These are phyloP conservation scores for Phyllostomus discolor DNA, from an alignment of 2,113 vertebrate genomes.

Conservation along the genomic window DNA sequence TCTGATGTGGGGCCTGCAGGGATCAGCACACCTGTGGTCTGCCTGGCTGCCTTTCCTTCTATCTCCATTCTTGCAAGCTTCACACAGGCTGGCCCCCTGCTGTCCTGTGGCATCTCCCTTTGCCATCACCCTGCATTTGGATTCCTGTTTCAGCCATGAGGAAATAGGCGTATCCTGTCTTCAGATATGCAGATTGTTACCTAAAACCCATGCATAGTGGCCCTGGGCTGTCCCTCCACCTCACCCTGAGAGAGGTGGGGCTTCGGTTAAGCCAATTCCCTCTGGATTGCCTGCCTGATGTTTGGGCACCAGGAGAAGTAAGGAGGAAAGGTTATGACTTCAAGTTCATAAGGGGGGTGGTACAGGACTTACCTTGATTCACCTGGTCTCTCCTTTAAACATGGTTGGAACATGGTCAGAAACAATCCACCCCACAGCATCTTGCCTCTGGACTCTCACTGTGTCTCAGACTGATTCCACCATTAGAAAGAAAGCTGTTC, in stretches of 20 bases:
- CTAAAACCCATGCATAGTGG: background rate
- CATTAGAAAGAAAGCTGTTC: background rate
- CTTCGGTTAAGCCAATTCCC: background rate
- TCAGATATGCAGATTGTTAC: background rate
- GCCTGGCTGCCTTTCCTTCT: background rate
- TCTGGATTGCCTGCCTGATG: background rate
- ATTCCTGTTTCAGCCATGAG: background rate
- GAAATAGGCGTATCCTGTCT: background rate
- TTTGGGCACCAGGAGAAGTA: background rate
- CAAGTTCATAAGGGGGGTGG: no score
- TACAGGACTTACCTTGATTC: background rate
- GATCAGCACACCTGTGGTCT: no score
- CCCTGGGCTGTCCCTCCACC: background rate
- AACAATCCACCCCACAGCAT: no score
- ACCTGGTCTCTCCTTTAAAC: background rate
- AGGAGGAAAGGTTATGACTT: background rate
- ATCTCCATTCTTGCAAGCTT: background rate
- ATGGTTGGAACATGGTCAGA: background rate
- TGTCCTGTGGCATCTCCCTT: background rate
- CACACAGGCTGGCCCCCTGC: background rate
- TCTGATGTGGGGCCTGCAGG: background rate
- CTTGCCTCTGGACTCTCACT: background rate
- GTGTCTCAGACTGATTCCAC: background rate
- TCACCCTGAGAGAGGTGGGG: accelerated
- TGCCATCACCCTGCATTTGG: background rate